Conservation (phyloP, 1,140 invertebrate genomes). For the Psilanteris sp. region DNA sequence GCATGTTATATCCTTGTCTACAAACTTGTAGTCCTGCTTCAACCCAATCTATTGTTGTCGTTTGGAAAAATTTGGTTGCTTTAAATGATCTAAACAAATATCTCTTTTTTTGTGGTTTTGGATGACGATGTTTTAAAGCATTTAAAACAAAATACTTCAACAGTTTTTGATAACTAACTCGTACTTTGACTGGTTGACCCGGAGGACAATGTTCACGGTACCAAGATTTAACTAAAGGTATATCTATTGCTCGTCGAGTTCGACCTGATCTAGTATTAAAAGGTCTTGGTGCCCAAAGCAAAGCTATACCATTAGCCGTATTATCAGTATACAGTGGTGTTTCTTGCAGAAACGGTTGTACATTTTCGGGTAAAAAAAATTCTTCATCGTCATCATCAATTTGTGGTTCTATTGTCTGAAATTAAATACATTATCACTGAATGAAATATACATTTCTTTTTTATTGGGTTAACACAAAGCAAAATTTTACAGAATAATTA, state of each 20-base stretch:
- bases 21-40: slow-evolving; percentile 99
- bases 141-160: slow-evolving; percentile 99
- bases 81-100: slow-evolving; percentile 99
- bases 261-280: slow-evolving; percentile 97
- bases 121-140: slow-evolving; percentile 96
- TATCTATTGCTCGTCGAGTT: slow-evolving; percentile 94
- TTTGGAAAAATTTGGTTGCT: slow-evolving; percentile 99
- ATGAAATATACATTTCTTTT: too few relatives aligned
- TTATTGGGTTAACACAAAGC: not conserved
- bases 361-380: slow-evolving; percentile 93
- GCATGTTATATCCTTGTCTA: slow-evolving; percentile 99
- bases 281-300: slow-evolving; percentile 99
- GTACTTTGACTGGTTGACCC: slow-evolving; percentile 98
- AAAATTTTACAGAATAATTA: too few relatives aligned
- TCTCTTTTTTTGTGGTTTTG: slow-evolving; percentile 99
- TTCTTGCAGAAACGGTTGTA: slow-evolving; percentile 95
- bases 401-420: slow-evolving; percentile 87
- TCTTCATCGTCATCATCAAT: slow-evolving; percentile 98
- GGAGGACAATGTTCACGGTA: slow-evolving; percentile 98
- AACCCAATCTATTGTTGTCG: slow-evolving; percentile 99
- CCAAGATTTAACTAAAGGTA: slow-evolving; percentile 98
- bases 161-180: slow-evolving; percentile 99
- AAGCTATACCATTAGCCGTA: slow-evolving; percentile 98
- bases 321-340: slow-evolving; percentile 98
- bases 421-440: too few relatives aligned